Percentiles rank a stretch among this genome's conserved stretches.
These are phyloP conservation scores for Eurystomus glaucurus DNA, from an alignment of 2,797 vertebrate species.

Conservation along the genomic window DNA sequence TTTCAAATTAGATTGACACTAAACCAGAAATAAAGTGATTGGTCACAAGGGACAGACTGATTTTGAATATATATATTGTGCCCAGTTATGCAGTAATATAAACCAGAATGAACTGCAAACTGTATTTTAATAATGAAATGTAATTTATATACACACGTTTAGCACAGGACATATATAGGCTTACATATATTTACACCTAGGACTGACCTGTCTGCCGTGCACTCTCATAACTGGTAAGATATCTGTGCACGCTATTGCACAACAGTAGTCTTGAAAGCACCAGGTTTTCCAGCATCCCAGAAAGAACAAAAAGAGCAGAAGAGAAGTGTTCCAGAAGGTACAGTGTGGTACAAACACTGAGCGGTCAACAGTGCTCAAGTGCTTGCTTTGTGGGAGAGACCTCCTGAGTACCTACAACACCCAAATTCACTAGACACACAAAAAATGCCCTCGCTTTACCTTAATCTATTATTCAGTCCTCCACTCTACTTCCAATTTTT, in stretches of 20 bases:
- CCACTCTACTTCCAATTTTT: not conserved
- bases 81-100: not conserved
- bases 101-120: not conserved
- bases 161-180: no score
- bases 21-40: not conserved
- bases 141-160: not conserved
- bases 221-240: not conserved
- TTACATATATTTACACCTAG: fast-evolving
- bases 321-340: not conserved
- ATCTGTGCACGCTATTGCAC: not conserved
- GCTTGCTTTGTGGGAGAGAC: not conserved
- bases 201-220: not conserved
- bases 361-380: not conserved
- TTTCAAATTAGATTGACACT: not conserved
- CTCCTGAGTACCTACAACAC: not conserved
- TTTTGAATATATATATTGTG: not conserved
- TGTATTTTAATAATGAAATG: not conserved
- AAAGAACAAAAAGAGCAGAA: not conserved
- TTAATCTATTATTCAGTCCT: not conserved
- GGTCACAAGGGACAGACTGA: not conserved
- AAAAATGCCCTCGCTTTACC: not conserved
- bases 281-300: not conserved
- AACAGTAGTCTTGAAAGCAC: not conserved
- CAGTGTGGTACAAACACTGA: not conserved
- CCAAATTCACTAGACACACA: not conserved